Evolutionary conservation across 2,888 invertebrate genomes (phyloP), one percentile per base, ranked within the genome.

Genomic region (Achlya flavicornis): DNA sequence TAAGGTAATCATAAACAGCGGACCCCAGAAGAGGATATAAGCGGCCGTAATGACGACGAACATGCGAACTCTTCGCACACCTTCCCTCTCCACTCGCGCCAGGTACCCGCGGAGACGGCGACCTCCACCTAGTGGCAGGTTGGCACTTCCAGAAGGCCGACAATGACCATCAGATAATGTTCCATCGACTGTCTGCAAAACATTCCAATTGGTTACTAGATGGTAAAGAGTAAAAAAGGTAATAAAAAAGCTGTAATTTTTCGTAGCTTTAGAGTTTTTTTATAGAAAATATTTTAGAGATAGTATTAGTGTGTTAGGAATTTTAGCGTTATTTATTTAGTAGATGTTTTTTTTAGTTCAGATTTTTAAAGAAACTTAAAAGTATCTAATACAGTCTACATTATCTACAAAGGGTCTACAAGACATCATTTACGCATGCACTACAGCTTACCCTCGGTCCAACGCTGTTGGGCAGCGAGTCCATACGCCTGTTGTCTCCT

Each of bases 11-110:
- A 98, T 95, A 91, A 98, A 98, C 70, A 98, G 93, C 14, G 98
- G 98, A 69, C 98, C 97, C 98, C 98, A 98, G 91, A 98, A 98
- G 63, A 98, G 94, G 58, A 97, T 95, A 88, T 98, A 98, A 38
- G 97, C 97, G 0, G 96, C 96, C 0, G 97, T 97, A 83, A 97
- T 97, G 77, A 97, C 96, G 68, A 97, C 95, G 89, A 97, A 97
- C 96, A 97, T 97, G 88, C 97, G 96, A 63, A 97, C 97, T 65
- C 97, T 94, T 75, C 97, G 96, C 61, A 97, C 96, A 0, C 97
- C 97, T 81, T 97, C 97, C 38, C 96, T 92, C 83, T 97, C 97
- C 89, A 97, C 96, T 72, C 97, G 94, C 67, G 96, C 95, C 69
- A 97, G 92, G 88, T 97, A 97, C 72, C 96, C 96, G 64, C 97